phyloP scores from a whole-genome alignment of 2,797 vertebrate genomes.

The Gadopsis bispinosus region DNA sequence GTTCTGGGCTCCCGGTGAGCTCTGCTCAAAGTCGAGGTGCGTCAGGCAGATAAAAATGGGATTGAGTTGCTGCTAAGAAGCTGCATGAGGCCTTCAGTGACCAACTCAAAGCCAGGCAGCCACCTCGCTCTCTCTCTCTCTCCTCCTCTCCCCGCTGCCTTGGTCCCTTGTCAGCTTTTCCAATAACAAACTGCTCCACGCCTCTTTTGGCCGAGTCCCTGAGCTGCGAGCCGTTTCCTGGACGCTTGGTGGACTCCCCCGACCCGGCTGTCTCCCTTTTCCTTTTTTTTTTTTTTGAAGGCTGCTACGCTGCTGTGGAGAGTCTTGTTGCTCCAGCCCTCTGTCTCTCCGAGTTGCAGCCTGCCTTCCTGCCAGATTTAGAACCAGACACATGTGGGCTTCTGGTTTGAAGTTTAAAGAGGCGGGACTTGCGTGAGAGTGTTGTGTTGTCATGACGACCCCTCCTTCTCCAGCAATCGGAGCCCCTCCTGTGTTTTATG shows the following conservation, averaged over 20 bases:
- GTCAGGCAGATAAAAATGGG: slow-evolving; percentile 71
- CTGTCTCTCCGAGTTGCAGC: slow-evolving; percentile 74
- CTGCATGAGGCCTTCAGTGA: slow-evolving; percentile 87
- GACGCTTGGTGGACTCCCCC: slow-evolving; percentile 63
- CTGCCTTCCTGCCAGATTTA: slow-evolving; percentile 87
- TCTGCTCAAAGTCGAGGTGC: slow-evolving; percentile 44
- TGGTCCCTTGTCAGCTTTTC: slow-evolving; percentile 91
- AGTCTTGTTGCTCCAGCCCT: slow-evolving; percentile 41
- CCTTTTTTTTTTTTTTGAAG: slow-evolving; percentile 6
- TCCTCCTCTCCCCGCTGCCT: slow-evolving; percentile 40
- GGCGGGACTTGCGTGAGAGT: slow-evolving; percentile 60
- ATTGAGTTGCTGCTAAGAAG: slow-evolving; percentile 61
- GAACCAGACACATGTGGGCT: slow-evolving; percentile 80
- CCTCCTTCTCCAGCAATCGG: slow-evolving; percentile 28
- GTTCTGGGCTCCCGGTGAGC: slow-evolving; percentile 26
- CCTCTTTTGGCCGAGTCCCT: slow-evolving; percentile 87
- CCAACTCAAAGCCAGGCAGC: slow-evolving; percentile 70
- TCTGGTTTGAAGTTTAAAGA: slow-evolving; percentile 65
- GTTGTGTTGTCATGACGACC: slow-evolving; percentile 62
- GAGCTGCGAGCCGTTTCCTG: slow-evolving; percentile 92
- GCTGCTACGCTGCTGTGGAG: slow-evolving; percentile 27
- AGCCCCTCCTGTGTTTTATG: slow-evolving; percentile 17
- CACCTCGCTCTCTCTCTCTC: slow-evolving; percentile 28
- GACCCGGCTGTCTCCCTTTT: slow-evolving; percentile 41
- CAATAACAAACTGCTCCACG: slow-evolving; percentile 83